Evolutionary conservation across 2,797 vertebrate genomes (phyloP).

Genomic region (Pipistrellus pygmaeus): DNA sequence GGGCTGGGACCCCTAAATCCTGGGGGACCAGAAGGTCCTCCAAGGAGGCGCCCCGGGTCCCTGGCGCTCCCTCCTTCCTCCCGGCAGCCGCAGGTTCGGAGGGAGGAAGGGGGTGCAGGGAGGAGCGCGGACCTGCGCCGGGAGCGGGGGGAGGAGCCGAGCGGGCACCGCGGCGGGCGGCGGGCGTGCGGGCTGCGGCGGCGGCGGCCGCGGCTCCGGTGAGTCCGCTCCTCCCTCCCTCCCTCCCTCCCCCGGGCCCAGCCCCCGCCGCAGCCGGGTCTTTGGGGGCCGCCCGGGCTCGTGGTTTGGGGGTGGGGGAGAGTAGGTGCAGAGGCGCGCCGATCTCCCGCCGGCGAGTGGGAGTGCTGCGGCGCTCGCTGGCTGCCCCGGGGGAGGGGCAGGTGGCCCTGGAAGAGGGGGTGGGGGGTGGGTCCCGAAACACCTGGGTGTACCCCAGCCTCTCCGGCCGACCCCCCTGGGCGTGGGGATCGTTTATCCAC

Average conservation of each 20-base stretch:
- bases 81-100: slow-evolving; percentile 31
- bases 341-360: neutral
- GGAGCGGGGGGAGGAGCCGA: slow-evolving; percentile 74
- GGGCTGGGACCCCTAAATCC: neutral
- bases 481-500: neutral
- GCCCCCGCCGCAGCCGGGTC: slow-evolving; percentile 59
- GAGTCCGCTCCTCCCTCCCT: slow-evolving; percentile 77
- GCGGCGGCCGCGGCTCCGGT: slow-evolving; percentile 73
- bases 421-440: slow-evolving; percentile 67
- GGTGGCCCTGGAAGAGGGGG: slow-evolving; percentile 53
- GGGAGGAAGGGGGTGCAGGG: slow-evolving; percentile 29
- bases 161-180: slow-evolving; percentile 50
- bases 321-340: slow-evolving; percentile 3
- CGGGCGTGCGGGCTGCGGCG: slow-evolving; percentile 49
- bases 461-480: neutral
- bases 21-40: neutral
- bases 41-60: neutral
- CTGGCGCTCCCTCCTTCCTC: neutral
- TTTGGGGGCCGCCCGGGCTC: slow-evolving; percentile 52
- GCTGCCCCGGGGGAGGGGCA: slow-evolving; percentile 66
- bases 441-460: slow-evolving; percentile 63
- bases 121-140: slow-evolving; percentile 76
- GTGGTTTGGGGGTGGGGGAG: neutral
- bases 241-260: slow-evolving; percentile 63
- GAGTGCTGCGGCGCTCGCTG: slow-evolving; percentile 32